phyloP scores from a whole-genome alignment of 1,140 invertebrate species.

The Aphaenogaster rudis region DNA sequence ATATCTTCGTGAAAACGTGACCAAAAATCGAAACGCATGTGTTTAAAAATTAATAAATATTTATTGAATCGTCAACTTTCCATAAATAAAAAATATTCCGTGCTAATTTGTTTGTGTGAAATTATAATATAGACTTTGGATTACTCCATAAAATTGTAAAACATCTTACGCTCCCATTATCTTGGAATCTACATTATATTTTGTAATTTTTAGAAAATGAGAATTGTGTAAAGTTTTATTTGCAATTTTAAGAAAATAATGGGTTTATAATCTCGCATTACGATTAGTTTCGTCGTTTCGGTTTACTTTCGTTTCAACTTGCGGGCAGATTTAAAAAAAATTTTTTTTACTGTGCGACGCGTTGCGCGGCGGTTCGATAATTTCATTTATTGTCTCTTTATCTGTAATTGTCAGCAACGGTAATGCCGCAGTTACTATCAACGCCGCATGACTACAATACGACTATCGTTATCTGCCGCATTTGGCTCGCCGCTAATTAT shows the following conservation, averaged over 20 bases:
- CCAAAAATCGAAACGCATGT: not conserved
- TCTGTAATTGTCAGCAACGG: constrained; percentile 45
- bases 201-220: constrained; percentile 1
- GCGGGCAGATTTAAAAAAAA: not conserved
- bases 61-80: not conserved
- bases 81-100: not conserved
- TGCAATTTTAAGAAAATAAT: not conserved
- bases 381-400: constrained; percentile 49
- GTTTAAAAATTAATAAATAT: constrained; percentile 3
- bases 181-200: not conserved
- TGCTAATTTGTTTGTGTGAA: not conserved
- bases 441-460: constrained; percentile 8
- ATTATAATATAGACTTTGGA: not conserved
- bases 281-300: not conserved
- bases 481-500: constrained; percentile 41
- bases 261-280: not conserved
- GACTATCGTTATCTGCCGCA: constrained; percentile 41
- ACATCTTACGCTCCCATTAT: not conserved
- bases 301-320: not conserved
- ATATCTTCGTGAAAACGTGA: not conserved
- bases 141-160: not conserved
- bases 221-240: not conserved
- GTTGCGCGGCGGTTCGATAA: constrained; percentile 12
- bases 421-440: constrained; percentile 34
- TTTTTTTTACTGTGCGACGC: not conserved